Evolutionary conservation across 2,797 vertebrate species (phyloP), one percentile per base, ranked within the genome.

Genomic region (Botia almorhae): DNA sequence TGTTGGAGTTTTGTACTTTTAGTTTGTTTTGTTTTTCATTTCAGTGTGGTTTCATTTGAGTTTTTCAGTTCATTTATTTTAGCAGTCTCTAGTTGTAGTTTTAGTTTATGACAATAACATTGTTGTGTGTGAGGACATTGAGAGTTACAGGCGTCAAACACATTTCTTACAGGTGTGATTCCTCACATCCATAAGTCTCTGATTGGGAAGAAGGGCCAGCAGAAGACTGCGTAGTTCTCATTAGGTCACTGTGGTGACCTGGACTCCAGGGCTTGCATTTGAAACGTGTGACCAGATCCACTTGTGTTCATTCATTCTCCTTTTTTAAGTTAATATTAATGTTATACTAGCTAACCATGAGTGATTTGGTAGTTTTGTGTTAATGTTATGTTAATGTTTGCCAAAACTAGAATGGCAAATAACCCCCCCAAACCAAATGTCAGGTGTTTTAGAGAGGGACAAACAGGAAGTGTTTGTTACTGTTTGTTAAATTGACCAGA

Each of bases 131-230:
- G 4, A n/a, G 7, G 13, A 5, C 21, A 4, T 26, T 13, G 1
- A 55, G 4, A 0, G 58, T 55, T 16, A 3, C 16, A 26, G 39
- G 10, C 43, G 50, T 55, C 10, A 43, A 73, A 10, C n/a, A 14
- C 11, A 0, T 12, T 60, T 64, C 82, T 2, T 77, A 0, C 88
- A 99, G 96, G 97, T 90, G 97, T 98, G 83, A 99, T 98, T 88
- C 98, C 97, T 56, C 97, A 98, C 90, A 99, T 99, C 93, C 98
- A 99, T 91, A 98, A 99, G 93, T 98, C 98, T 87, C 95, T 98
- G 89, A 99, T 98, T 36, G 97, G 97, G 69, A 99, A 98, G 95
- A 98, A 99, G 92, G 97, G 97, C 65, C 97, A 99, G 82, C 97
- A 99, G 93, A 98, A 98, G 89, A 98, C 97, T 50, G 97, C 94